Evolutionary conservation across 2,797 vertebrate species (phyloP), one percentile per base, ranked within the genome.

Genomic region (Acomys russatus): DNA sequence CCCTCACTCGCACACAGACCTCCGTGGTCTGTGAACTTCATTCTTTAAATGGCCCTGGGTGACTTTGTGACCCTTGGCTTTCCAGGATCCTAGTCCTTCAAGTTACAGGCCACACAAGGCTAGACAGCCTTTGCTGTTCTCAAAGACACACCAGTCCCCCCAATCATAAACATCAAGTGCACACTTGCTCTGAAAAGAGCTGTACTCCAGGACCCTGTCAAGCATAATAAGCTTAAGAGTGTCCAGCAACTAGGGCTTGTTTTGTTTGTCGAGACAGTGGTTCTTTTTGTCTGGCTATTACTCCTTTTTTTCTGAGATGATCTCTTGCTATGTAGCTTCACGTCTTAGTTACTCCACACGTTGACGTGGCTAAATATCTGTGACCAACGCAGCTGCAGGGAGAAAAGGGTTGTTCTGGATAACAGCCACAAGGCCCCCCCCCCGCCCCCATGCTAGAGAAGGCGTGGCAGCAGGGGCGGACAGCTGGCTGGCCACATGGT

Each of bases 131-230:
- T 49, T 70, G 63, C 14, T 23, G 33, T 51, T 25, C 84, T 86
- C 22, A 84, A 44, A 30, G 49, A 86, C 66, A 25, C 7, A 22
- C 18, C 17, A 25, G 49, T 35, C 25, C 3, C 49, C 6, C 33
- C 33, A 70, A 54, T 86, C 83, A 28, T 28, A 95, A 95, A 30
- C 54, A 83, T 54, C 66, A 90, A 88, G 66, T 89, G 94, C 79
- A 63, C 18, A 77, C 23, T 76, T 74, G 30, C 56, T 66, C 68
- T 88, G 44, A 86, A 90, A 86, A 96, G 54, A 90, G 63, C 51
- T 18, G 14, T 30, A 54, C 80, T 38, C n/a, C 20, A 74, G 12
- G 8, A 85, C 68, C 66, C 25, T 33, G 74, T 83, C 64, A 82
- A 25, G 73, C 49, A n/a, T 66, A 85, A 59, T 28, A 74, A 64